These are phyloP conservation scores for Gymnocephalus cernua DNA, from an alignment of 2,113 vertebrate genomes.

Conservation along the genomic window DNA sequence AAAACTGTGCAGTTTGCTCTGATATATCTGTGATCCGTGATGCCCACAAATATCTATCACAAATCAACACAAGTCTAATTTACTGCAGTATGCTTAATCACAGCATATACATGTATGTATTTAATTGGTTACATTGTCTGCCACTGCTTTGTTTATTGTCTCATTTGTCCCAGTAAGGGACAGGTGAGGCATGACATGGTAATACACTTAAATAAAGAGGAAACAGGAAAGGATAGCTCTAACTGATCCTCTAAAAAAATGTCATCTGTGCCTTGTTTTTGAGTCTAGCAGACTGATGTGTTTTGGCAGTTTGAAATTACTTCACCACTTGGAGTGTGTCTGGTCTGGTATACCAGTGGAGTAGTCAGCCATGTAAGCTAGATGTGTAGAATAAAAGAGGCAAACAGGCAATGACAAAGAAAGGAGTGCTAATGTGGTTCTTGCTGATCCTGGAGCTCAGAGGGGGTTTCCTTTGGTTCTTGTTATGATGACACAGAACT, in stretches of 20 bases:
- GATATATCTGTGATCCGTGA: constrained; percentile 46
- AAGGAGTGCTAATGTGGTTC: constrained; percentile 24
- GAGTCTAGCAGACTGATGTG: constrained; percentile 10
- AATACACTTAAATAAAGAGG: not conserved
- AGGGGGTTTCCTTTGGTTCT: constrained; percentile 18
- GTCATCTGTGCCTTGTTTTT: constrained; percentile 25
- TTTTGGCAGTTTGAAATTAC: constrained; percentile 13
- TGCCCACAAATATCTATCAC: constrained; percentile 25
- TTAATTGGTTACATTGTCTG: not conserved
- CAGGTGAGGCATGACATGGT: not conserved
- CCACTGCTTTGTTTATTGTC: not conserved
- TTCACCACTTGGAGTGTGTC: constrained; percentile 8
- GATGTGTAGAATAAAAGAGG: constrained; percentile 7
- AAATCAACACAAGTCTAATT: constrained; percentile 33
- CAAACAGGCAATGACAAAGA: constrained; percentile 39
- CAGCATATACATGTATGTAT: not conserved
- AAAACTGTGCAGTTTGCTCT: constrained; percentile 45
- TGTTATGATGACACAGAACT: constrained; percentile 38
- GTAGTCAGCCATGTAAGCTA: constrained; percentile 20
- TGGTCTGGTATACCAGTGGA: constrained; percentile 14
- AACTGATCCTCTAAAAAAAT: not conserved
- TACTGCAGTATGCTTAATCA: not conserved
- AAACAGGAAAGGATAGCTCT: not conserved
- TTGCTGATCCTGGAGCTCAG: constrained; percentile 54
- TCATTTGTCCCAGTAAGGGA: not conserved